phyloP scores from a whole-genome alignment of 2,113 vertebrate genomes.

The Oncorhynchus kisutch region DNA sequence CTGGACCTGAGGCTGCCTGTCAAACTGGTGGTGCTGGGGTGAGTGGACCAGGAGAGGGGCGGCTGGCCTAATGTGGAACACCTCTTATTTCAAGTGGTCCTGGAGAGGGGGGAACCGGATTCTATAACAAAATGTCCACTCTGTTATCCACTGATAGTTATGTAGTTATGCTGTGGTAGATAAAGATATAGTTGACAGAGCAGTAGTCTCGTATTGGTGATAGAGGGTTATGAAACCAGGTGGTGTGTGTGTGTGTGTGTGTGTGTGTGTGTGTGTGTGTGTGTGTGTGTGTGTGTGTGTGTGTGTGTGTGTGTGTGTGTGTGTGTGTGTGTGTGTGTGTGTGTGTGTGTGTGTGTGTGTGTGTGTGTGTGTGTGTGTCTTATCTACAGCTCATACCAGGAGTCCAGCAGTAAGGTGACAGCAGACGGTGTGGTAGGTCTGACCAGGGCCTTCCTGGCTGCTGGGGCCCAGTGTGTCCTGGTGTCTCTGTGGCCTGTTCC shows the following conservation, averaged over 20 bases:
- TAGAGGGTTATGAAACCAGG: not conserved
- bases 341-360: too few relatives aligned
- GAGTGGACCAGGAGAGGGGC: constrained; percentile 24
- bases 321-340: too few relatives aligned
- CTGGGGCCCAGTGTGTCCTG: constrained; percentile 87
- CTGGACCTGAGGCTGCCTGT: constrained; percentile 87
- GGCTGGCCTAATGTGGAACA: too few relatives aligned
- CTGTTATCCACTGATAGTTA: too few relatives aligned
- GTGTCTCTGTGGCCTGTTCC: constrained; percentile 92
- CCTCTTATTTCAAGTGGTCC: not conserved
- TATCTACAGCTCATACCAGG: constrained; percentile 80
- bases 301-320: not conserved
- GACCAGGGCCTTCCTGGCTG: constrained; percentile 92
- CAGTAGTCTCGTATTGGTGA: too few relatives aligned
- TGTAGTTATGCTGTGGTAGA: too few relatives aligned
- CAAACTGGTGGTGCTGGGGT: constrained; percentile 90
- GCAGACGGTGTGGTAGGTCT: constrained; percentile 90
- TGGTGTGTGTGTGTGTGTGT: too few relatives aligned
- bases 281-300: not conserved
- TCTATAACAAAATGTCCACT: not conserved
- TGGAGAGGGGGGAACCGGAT: not conserved
- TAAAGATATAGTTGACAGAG: too few relatives aligned
- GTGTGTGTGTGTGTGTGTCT: not conserved
- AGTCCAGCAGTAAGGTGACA: constrained; percentile 88
- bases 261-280: too few relatives aligned